Evolutionary conservation across 1,140 invertebrate species (phyloP).

Genomic region (Sweltsa coloradensis): DNA sequence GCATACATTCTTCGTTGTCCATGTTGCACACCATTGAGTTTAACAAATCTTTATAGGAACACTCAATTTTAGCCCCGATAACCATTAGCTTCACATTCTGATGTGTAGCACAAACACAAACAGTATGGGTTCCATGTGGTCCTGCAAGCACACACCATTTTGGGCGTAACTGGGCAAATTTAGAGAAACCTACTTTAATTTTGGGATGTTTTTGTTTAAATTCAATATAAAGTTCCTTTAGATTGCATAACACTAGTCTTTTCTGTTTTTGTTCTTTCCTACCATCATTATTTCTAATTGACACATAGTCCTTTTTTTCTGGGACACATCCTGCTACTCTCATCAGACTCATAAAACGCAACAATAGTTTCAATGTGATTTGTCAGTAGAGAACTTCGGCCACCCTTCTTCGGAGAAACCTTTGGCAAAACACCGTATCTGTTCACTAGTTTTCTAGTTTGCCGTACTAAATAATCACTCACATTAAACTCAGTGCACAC

Average conservation of each 20-base stretch:
- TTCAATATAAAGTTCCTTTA: slow-evolving; percentile 3
- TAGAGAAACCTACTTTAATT: slow-evolving; percentile 3
- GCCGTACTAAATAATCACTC: no score
- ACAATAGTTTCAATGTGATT: slow-evolving; percentile 2
- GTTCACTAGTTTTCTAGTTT: neutral
- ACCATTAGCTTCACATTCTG: slow-evolving; percentile 15
- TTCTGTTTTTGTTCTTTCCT: slow-evolving; percentile 1
- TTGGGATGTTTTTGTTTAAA: slow-evolving; percentile 6
- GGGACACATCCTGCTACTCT: neutral
- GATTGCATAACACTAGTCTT: slow-evolving; percentile 4
- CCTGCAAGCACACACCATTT: slow-evolving; percentile 15
- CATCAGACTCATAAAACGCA: neutral
- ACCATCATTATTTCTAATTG: neutral
- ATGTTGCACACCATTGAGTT: neutral
- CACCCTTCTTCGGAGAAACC: neutral
- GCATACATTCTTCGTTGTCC: slow-evolving; percentile 1
- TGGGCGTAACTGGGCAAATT: slow-evolving; percentile 6
- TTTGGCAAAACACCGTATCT: neutral
- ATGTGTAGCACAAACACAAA: slow-evolving; percentile 13
- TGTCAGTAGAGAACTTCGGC: neutral
- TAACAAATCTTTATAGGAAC: neutral
- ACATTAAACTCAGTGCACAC: no score
- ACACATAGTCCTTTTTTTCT: slow-evolving; percentile 3
- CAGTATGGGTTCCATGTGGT: slow-evolving; percentile 11
- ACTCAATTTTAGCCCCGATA: neutral